phyloP scores from a whole-genome alignment of 2,888 invertebrate genomes.

The Patella caerulea region DNA sequence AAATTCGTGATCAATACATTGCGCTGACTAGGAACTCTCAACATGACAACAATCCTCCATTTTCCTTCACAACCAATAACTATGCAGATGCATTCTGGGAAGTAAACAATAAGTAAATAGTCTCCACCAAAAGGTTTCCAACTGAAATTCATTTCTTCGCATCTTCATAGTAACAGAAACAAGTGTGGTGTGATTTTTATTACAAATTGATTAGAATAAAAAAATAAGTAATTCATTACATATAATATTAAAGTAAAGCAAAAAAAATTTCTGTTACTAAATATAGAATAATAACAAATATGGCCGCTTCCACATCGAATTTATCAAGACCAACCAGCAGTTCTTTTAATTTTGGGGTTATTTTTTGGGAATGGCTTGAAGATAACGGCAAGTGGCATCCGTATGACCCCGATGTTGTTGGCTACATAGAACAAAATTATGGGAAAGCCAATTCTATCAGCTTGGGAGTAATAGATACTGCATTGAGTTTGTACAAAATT shows the following conservation, averaged over 20 bases:
- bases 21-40: neutral
- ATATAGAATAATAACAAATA: conserved; percentile 27
- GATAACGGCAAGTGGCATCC: conserved; percentile 60
- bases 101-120: neutral
- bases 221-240: no score
- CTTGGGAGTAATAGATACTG: conserved; percentile 49
- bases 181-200: no score
- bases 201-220: no score
- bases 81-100: conserved; percentile 9
- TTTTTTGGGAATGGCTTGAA: conserved; percentile 66
- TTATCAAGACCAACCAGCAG: neutral
- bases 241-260: no score
- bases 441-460: conserved; percentile 35
- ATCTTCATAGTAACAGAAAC: no score
- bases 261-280: neutral
- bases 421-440: conserved; percentile 54
- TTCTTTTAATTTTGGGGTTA: conserved; percentile 38
- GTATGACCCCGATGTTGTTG: conserved; percentile 55
- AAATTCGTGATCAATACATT: no score
- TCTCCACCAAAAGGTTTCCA: no score
- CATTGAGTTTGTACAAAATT: conserved; percentile 50
- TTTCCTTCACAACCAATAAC: neutral
- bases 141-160: no score
- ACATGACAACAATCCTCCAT: neutral
- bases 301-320: conserved; percentile 40